Evolutionary conservation across 2,113 vertebrate genomes (phyloP).

Genomic region (Fulica atra): DNA sequence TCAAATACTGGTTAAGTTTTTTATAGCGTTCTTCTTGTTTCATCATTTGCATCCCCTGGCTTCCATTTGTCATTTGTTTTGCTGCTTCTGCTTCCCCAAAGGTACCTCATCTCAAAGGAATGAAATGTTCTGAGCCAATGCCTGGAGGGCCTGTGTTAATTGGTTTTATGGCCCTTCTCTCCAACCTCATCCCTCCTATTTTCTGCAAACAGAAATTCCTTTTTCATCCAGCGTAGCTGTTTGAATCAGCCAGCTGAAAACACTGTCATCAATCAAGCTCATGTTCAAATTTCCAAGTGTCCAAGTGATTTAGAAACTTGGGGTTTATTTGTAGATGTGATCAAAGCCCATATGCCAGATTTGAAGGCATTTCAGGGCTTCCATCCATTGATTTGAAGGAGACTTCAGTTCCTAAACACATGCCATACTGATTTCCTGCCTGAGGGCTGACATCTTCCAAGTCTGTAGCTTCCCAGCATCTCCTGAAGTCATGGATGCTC

Average conservation of each 20-base stretch:
- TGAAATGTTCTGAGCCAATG: slow-evolving; percentile 9
- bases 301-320: slow-evolving; percentile 1
- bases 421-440: background rate
- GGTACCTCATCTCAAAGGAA: slow-evolving; percentile 50
- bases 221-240: background rate
- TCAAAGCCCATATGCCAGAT: background rate
- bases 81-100: slow-evolving; percentile 1
- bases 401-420: background rate
- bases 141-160: background rate
- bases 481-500: background rate
- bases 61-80: slow-evolving; percentile 45
- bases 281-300: background rate
- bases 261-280: background rate
- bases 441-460: background rate
- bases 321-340: background rate
- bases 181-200: background rate
- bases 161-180: slow-evolving; percentile 34
- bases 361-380: background rate
- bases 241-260: background rate
- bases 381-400: background rate
- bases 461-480: background rate
- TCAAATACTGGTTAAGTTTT: background rate
- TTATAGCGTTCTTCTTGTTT: background rate
- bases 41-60: slow-evolving; percentile 15
- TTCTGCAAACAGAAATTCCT: background rate